A percentile compares a stretch with the other conserved stretches of the same genome.
These are phyloP conservation scores for Sturnira hondurensis DNA, from an alignment of 2,113 vertebrate species.

Conservation along the genomic window DNA sequence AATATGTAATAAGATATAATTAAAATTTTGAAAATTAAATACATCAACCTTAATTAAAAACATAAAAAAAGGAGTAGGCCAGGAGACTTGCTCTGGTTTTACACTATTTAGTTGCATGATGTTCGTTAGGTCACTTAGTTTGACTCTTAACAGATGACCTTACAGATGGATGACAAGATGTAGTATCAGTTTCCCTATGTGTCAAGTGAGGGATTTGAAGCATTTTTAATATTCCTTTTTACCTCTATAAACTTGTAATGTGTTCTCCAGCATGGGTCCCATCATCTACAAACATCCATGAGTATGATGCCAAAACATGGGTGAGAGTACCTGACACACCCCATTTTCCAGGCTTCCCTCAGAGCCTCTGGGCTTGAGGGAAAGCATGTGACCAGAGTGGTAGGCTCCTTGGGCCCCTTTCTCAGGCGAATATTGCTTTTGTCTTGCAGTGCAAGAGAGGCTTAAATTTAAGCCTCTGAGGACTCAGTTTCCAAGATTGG, in stretches of 20 bases:
- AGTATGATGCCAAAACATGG: background rate
- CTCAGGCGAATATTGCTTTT: background rate
- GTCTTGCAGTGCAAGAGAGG: background rate
- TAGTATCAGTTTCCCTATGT: background rate
- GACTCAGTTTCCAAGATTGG: background rate
- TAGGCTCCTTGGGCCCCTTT: background rate
- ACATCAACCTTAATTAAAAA: background rate
- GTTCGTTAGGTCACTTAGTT: background rate
- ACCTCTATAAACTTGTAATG: background rate
- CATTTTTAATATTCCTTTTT: background rate
- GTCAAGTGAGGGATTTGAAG: background rate
- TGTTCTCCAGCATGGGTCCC: background rate
- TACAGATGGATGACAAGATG: background rate
- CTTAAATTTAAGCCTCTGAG: background rate
- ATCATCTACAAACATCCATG: background rate
- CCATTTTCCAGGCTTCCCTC: background rate
- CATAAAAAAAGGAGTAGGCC: background rate
- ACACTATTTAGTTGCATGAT: background rate
- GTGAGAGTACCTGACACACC: background rate
- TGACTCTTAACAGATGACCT: background rate
- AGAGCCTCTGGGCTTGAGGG: background rate
- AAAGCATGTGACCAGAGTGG: background rate
- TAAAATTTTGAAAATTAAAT: background rate
- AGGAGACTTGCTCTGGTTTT: background rate
- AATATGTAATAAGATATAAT: background rate